Base-by-base conservation (phyloP, 2,797 vertebrate genomes). In the Hirundo rustica region DNA sequence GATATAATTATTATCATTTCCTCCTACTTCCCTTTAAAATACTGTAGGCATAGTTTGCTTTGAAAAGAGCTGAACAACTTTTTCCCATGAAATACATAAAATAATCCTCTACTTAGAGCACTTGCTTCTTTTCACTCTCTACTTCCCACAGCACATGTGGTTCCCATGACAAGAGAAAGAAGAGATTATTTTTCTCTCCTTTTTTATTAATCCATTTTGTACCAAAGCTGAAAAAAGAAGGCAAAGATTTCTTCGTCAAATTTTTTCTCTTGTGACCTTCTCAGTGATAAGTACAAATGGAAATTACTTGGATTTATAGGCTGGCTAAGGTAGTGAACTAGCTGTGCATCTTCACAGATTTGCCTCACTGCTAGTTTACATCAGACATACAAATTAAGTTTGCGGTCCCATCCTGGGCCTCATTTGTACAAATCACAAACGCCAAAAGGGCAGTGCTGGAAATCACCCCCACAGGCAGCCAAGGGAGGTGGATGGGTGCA, bases 1-100 rank as follows among this genome's bases (percentile, higher is more conserved):
- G 83, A 82, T 82, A 58, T 71, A 89, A 95, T 94, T 95, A 93
- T 88, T 93, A 89, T 92, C 89, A 89, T 95, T 96, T 97, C 88
- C 76, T 95, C 83, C 64, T 87, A 47, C 61, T 95, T 95, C 61
- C 45, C 44, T 91, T 78, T 64, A 88, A 95, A 93, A 57, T 77
- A 85, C 53, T 61, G 40, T 21, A 87, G 71, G 71, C 83, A 92
- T 17, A 71, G 53, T 79, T 95, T 80, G 45, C 92, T 94, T 95
- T 96, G 80, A 95, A 96, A 93, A 71, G 74, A 93, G 47, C 27
- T 74, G 77, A 74, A 48, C 40, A 54, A 21, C 70, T 89, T 95
- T 96, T 96, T 88, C 88, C 75, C 91, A 92, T 82, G 74, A 87
- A 96, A 71, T 77, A 95, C 32, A 48, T 68, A 79, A 92, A 87